A percentile compares a stretch with the other conserved stretches of the same genome.
phyloP scores from a whole-genome alignment of 2,888 invertebrate genomes.

The Ceramica pisi region DNA sequence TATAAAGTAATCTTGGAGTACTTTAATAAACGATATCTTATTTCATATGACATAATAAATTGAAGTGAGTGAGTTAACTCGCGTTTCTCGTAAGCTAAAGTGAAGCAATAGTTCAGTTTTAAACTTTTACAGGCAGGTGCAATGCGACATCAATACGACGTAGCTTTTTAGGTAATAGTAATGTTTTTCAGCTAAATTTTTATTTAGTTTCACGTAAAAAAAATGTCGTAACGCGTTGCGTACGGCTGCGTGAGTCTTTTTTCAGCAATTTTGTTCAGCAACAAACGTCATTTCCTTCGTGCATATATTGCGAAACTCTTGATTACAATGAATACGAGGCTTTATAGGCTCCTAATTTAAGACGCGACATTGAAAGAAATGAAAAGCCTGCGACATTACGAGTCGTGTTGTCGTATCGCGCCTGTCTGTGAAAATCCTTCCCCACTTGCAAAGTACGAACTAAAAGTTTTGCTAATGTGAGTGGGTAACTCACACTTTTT shows the following conservation, averaged over 20 bases:
- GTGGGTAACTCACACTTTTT: constrained; percentile 40
- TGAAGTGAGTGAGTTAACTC: background rate
- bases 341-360: too few species aligned
- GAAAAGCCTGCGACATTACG: background rate
- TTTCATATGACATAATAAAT: constrained; percentile 15
- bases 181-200: background rate
- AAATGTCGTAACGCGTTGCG: too few species aligned
- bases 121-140: background rate
- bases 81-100: background rate
- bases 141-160: too few species aligned
- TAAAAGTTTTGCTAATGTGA: constrained; percentile 40
- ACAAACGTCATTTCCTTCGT: too few species aligned
- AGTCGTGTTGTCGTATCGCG: background rate
- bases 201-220: too few species aligned
- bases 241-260: too few species aligned
- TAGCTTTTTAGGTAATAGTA: background rate
- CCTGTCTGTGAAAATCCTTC: background rate
- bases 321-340: too few species aligned
- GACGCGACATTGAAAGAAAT: background rate
- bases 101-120: background rate
- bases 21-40: constrained; percentile 33
- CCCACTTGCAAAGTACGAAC: constrained; percentile 11
- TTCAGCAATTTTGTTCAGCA: too few species aligned
- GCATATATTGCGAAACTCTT: too few species aligned
- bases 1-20: constrained; percentile 32